A percentile compares a stretch with the other conserved stretches of the same genome.
Evolutionary conservation across 2,797 vertebrate species (phyloP).

Genomic region (Orientallactaga sibirica): DNA sequence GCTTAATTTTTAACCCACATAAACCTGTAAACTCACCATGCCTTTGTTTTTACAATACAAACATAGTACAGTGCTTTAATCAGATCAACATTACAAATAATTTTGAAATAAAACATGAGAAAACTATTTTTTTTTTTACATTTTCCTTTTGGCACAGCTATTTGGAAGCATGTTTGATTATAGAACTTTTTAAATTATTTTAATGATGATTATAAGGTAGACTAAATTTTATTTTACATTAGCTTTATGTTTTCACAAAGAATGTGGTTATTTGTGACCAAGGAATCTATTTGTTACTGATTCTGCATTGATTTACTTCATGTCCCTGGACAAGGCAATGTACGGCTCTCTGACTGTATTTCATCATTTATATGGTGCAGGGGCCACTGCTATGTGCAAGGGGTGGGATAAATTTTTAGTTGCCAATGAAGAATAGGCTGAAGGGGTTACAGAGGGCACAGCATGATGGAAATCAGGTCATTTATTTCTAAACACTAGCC

Average conservation of each 20-base stretch:
- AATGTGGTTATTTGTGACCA: constrained; percentile 65
- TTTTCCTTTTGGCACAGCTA: not conserved
- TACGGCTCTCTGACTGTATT: constrained; percentile 60
- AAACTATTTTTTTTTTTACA: not conserved
- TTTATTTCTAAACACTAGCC: not conserved
- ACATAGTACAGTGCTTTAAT: not conserved
- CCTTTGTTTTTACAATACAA: not conserved
- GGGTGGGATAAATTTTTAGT: constrained; percentile 67
- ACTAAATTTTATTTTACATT: constrained; percentile 65
- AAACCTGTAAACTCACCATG: not conserved
- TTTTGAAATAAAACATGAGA: not conserved
- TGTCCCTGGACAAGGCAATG: constrained; percentile 67
- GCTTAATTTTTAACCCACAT: not conserved
- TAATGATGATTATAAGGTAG: not conserved
- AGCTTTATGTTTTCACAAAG: constrained; percentile 23
- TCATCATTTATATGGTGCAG: constrained; percentile 62
- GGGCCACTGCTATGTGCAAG: constrained; percentile 53
- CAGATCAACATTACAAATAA: not conserved
- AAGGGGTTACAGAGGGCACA: not conserved
- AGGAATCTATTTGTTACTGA: constrained; percentile 47
- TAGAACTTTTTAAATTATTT: constrained; percentile 42
- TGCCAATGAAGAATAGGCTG: constrained; percentile 41
- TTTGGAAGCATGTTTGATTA: constrained; percentile 45
- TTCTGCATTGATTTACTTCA: constrained; percentile 70
- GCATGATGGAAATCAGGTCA: constrained; percentile 15